Evolutionary conservation across 1,140 invertebrate species (phyloP).

Genomic region (Varroa destructor): DNA sequence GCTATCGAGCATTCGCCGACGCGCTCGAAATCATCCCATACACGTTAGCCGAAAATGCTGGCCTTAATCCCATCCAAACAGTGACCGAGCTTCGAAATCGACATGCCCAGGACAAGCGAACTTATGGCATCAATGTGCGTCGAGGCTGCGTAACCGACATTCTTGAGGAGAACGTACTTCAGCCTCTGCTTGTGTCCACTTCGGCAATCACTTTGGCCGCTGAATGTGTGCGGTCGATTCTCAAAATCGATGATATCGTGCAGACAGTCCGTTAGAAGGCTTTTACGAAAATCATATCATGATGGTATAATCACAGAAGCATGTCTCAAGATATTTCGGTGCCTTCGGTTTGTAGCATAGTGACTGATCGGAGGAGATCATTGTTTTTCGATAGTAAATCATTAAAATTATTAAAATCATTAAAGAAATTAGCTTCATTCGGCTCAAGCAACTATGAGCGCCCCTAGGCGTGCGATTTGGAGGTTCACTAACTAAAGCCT

Average conservation of each 20-base stretch:
- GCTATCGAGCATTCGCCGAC: conserved; percentile 77
- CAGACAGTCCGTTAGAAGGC: conserved; percentile 34
- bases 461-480: too few species aligned
- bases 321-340: too few species aligned
- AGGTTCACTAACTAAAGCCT: too few species aligned
- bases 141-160: conserved; percentile 91
- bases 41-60: conserved; percentile 97
- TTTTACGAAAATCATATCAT: too few species aligned
- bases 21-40: conserved; percentile 92
- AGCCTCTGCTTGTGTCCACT: conserved; percentile 84
- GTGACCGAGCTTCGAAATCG: conserved; percentile 90
- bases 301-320: too few species aligned
- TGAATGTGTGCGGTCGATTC: conserved; percentile 90
- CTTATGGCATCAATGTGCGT: conserved; percentile 88
- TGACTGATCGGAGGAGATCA: too few species aligned
- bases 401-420: too few species aligned
- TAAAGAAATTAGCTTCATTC: too few species aligned
- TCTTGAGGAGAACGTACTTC: conserved; percentile 89
- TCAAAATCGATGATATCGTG: conserved; percentile 98
- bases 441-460: too few species aligned
- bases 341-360: too few species aligned
- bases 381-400: too few species aligned
- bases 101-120: conserved; percentile 68
- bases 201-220: conserved; percentile 86
- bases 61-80: conserved; percentile 90